phyloP scores from a whole-genome alignment of 2,797 vertebrate genomes.

The Lagodon rhomboides region DNA sequence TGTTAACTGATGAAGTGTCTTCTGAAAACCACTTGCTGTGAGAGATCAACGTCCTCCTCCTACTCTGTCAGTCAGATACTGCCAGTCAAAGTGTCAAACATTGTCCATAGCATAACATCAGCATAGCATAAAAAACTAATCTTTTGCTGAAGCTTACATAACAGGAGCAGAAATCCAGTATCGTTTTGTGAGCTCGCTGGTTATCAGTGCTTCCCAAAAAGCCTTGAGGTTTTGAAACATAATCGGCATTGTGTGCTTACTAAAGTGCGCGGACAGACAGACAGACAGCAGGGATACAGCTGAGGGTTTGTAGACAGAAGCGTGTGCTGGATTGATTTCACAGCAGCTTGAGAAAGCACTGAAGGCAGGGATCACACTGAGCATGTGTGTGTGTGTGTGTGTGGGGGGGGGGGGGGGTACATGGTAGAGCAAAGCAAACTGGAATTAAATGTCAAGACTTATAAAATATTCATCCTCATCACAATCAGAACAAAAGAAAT shows the following conservation, averaged over 20 bases:
- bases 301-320: constrained; percentile 49
- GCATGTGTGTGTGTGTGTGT: constrained; percentile 20
- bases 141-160: not conserved
- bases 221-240: constrained; percentile 47
- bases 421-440: not conserved
- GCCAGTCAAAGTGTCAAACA: not conserved
- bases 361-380: constrained; percentile 40
- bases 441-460: constrained; percentile 9
- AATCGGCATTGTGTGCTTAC: constrained; percentile 37
- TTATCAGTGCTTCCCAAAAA: constrained; percentile 27
- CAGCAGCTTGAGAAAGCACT: constrained; percentile 49
- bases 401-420: not conserved
- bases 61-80: not conserved
- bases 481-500: not conserved
- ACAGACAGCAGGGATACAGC: constrained; percentile 41
- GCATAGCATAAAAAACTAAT: not conserved
- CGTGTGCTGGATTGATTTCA: constrained; percentile 64
- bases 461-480: not conserved
- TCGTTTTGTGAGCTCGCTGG: not conserved
- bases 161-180: not conserved
- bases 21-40: not conserved
- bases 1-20: no score
- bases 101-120: not conserved
- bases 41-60: not conserved
- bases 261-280: constrained; percentile 36